These are phyloP conservation scores for Amiota minor DNA, from an alignment of 2,888 invertebrate genomes.

Conservation along the genomic window DNA sequence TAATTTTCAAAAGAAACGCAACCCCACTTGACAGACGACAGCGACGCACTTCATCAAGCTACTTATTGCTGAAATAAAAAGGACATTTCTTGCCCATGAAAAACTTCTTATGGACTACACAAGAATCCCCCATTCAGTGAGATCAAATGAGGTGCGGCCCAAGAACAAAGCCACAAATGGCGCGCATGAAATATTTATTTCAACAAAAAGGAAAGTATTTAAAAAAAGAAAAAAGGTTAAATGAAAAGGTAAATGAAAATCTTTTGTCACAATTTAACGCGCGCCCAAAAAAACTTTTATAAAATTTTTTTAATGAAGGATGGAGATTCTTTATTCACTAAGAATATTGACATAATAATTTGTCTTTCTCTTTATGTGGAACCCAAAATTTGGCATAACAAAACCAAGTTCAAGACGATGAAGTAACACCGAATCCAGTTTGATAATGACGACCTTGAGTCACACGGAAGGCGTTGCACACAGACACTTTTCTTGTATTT, in stretches of 20 bases:
- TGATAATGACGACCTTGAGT: constrained; percentile 36
- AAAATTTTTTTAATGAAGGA: not conserved
- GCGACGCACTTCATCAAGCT: constrained; percentile 16
- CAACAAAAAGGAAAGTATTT: not conserved
- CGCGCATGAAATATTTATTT: constrained; percentile 53
- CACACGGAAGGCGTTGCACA: constrained; percentile 64
- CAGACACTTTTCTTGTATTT: constrained; percentile 52
- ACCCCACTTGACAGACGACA: constrained; percentile 58
- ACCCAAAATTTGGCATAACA: constrained; percentile 38
- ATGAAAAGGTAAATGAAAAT: constrained; percentile 7
- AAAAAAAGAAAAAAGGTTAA: constrained; percentile 47
- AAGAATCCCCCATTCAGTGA: not conserved
- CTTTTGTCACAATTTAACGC: constrained; percentile 40
- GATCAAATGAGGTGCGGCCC: not conserved
- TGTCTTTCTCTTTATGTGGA: constrained; percentile 30
- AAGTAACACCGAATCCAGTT: not conserved
- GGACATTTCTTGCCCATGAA: constrained; percentile 47
- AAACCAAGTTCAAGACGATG: not conserved
- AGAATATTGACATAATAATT: constrained; percentile 63
- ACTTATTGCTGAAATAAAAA: constrained; percentile 17
- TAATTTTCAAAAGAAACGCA: constrained; percentile 26
- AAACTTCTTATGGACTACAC: not conserved
- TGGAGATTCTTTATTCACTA: constrained; percentile 2
- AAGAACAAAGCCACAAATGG: constrained; percentile 36
- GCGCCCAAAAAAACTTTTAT: constrained; percentile 30